These are phyloP conservation scores for Clivina fossor DNA, from an alignment of 2,888 invertebrate species.

Conservation along the genomic window DNA sequence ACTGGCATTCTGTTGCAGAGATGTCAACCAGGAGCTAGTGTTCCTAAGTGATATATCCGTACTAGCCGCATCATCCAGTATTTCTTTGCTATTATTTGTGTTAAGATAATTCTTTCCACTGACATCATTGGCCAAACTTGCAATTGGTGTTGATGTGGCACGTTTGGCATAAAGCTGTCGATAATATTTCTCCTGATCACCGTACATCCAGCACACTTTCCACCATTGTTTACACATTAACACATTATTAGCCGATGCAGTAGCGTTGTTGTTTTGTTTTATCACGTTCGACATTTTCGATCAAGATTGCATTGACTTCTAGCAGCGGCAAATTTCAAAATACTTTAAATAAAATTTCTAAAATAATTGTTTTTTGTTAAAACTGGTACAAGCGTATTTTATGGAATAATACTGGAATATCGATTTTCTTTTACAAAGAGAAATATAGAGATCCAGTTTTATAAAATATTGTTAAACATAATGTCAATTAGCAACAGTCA, in stretches of 20 bases:
- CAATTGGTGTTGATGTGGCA: constrained; percentile 32
- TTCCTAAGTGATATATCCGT: neutral
- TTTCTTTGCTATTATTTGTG: neutral
- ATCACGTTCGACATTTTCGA: constrained; percentile 46
- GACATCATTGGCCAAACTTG: constrained; percentile 16
- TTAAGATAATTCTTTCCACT: neutral
- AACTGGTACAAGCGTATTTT: too few relatives aligned
- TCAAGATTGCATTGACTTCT: too few relatives aligned
- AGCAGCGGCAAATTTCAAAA: too few relatives aligned
- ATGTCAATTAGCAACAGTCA: too few relatives aligned
- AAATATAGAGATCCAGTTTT: too few relatives aligned
- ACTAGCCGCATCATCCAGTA: neutral
- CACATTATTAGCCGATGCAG: constrained; percentile 64
- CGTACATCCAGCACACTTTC: constrained; percentile 87
- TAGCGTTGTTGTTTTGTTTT: constrained; percentile 49
- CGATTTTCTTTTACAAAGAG: too few relatives aligned
- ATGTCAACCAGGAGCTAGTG: constrained; percentile 11
- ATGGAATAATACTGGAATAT: too few relatives aligned
- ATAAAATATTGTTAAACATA: too few relatives aligned
- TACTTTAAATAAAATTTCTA: too few relatives aligned
- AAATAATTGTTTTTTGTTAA: too few relatives aligned
- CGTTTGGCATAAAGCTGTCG: constrained; percentile 71
- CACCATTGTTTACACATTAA: constrained; percentile 87
- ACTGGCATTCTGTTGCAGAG: constrained; percentile 2
- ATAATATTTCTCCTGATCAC: constrained; percentile 83